These are phyloP conservation scores for Tachystola acroxantha DNA, from an alignment of 2,888 invertebrate genomes.

Conservation along the genomic window DNA sequence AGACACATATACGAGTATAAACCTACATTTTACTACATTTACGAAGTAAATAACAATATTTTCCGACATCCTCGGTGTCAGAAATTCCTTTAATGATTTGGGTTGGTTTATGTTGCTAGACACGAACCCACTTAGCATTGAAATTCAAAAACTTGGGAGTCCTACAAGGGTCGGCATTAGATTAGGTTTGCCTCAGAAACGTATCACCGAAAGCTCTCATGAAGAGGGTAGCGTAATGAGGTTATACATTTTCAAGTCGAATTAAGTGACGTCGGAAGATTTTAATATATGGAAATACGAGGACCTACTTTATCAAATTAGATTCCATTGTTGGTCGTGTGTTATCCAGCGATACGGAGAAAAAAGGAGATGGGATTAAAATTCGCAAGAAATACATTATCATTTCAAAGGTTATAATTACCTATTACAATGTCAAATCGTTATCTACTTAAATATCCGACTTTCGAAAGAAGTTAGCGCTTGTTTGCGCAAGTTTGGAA, in stretches of 20 bases:
- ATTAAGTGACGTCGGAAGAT: constrained; percentile 36
- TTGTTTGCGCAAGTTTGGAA: constrained; percentile 6
- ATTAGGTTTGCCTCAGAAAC: constrained; percentile 39
- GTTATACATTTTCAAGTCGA: constrained; percentile 50
- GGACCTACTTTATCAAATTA: constrained; percentile 6
- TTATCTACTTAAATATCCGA: not conserved
- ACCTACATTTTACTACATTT: no score
- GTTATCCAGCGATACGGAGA: no score
- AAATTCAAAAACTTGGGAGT: constrained; percentile 10
- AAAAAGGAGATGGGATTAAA: no score
- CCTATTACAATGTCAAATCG: not conserved
- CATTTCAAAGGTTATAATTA: constrained; percentile 1
- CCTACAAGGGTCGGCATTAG: constrained; percentile 39
- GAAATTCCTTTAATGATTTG: no score
- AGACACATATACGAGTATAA: no score
- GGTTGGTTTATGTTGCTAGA: not conserved
- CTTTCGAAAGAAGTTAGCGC: constrained; percentile 6
- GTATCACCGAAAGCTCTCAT: constrained; percentile 47
- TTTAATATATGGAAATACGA: constrained; percentile 38
- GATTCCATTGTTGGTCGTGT: constrained; percentile 3
- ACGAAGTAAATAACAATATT: no score
- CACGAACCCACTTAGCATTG: constrained; percentile 3
- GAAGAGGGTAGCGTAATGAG: constrained; percentile 60
- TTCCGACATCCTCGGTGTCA: no score
- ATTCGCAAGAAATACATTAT: no score